phyloP scores from a whole-genome alignment of 2,888 invertebrate genomes.

The Chalcosyrphus nemorum region DNA sequence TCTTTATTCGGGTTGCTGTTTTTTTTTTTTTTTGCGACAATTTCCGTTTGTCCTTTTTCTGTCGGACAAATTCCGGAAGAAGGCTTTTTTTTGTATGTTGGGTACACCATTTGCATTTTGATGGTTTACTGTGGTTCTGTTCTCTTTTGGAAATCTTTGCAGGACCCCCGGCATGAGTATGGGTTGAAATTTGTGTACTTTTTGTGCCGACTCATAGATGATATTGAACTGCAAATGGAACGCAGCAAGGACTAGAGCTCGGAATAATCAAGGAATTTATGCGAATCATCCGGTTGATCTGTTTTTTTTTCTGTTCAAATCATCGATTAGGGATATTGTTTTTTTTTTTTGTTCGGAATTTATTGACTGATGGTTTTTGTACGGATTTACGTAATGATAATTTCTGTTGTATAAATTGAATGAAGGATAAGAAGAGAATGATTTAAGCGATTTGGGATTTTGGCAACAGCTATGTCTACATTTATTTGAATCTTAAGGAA shows the following conservation, averaged over 20 bases:
- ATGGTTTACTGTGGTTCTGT: conserved; percentile 52
- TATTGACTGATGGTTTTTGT: neutral
- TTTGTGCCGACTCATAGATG: conserved; percentile 43
- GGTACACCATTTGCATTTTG: conserved; percentile 65
- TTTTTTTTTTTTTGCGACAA: conserved; percentile 49
- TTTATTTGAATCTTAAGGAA: neutral
- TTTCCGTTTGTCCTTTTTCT: conserved; percentile 58
- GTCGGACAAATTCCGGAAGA: conserved; percentile 49
- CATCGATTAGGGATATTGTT: conserved; percentile 65
- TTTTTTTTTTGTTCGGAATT: neutral
- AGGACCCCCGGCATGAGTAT: neutral
- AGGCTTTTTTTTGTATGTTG: conserved; percentile 37
- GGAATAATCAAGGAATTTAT: conserved; percentile 70
- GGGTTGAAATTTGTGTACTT: conserved; percentile 15
- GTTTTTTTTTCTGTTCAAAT: conserved; percentile 60
- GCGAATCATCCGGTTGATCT: conserved; percentile 69
- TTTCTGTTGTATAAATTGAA: conserved; percentile 19
- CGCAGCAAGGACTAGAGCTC: conserved; percentile 47
- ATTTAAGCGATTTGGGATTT: conserved; percentile 3
- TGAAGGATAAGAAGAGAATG: neutral
- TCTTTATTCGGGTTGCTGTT: conserved; percentile 46
- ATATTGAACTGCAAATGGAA: conserved; percentile 67
- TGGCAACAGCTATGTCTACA: neutral
- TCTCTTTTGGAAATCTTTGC: conserved; percentile 19
- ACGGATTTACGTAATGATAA: conserved; percentile 39